A percentile compares a stretch with the other conserved stretches of the same genome.
Evolutionary conservation across 1,140 invertebrate species (phyloP).

Genomic region (Camponotus pennsylvanicus): DNA sequence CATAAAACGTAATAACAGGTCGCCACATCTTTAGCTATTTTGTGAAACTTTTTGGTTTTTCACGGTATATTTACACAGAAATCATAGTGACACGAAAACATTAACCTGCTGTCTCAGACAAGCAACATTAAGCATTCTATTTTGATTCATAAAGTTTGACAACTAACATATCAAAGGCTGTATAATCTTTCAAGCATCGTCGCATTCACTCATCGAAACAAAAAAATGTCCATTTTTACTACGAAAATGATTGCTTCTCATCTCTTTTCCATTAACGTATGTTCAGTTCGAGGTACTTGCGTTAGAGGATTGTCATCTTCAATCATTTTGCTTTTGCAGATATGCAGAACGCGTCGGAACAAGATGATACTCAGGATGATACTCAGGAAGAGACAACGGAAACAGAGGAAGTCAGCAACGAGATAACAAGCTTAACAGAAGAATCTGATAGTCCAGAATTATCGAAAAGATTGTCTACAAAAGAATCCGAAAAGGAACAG

Average conservation of each 20-base stretch:
- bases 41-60: neutral
- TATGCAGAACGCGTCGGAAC: constrained; percentile 34
- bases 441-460: constrained; percentile 25
- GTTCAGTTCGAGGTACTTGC: neutral
- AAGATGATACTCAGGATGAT: constrained; percentile 33
- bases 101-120: neutral
- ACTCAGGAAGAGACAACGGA: constrained; percentile 19
- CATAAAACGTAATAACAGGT: neutral
- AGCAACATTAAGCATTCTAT: neutral
- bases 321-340: constrained; percentile 19
- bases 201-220: neutral
- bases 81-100: neutral
- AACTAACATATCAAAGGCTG: constrained; percentile 25
- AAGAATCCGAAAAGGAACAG: neutral
- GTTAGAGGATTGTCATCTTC: neutral
- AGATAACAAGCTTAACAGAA: neutral
- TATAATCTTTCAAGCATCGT: constrained; percentile 18
- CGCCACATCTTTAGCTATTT: neutral
- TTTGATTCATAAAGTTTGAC: neutral
- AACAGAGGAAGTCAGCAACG: neutral
- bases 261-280: constrained; percentile 33
- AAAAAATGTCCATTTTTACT: constrained; percentile 5
- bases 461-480: constrained; percentile 3
- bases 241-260: constrained; percentile 21
- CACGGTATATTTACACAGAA: neutral